Base-by-base conservation (phyloP, 1,140 invertebrate species). In the Cylas formicarius region DNA sequence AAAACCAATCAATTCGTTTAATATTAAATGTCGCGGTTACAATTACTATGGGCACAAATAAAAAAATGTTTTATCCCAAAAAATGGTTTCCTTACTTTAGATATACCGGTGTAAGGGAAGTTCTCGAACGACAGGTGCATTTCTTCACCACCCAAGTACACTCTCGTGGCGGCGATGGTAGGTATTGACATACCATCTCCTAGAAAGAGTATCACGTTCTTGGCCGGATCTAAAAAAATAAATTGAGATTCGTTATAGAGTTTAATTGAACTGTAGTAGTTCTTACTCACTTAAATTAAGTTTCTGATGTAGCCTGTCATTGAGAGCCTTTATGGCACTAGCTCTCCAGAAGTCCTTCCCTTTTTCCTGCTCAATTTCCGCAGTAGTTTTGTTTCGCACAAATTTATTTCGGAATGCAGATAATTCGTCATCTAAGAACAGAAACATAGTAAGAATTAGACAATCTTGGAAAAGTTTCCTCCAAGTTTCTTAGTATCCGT, bases 141-240 rank as follows among this genome's bases (percentile, higher is more conserved):
- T 50, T 86, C 81, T 65, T 89, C 84, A 4, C 77, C 84, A 0
- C 82, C 82, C 41, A 75, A 72, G 38, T 76, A 77, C 2, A 80
- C 81, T 18, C 86, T 69, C 0, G 80, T 74, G 0, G 84, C 83
- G 21, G 82, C 78, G 18, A 87, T 55, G 0, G 85, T 86, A 0
- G 82, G 69, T 23, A 87, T 66, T 1, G 82, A 82, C 82, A 90
- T 88, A 2, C 84, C 85, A 62, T 88, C 84, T 1, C 86, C 86
- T 13, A 90, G 62, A 55, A 89, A 88, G 10, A 88, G 58, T 33
- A 88, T 84, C 0, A 84, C 75, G 61, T 89, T 90, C 58, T 82
- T 79, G 0, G 81, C 75, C 19, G 60, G 56, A 27, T 71, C 62
- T 42, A 41, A 35, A 48, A 44, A 43, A 24, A n/a, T n/a, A n/a